Conservation (phyloP, 92 coral and sea anemone species). For the Blastomussa wellsi region DNA sequence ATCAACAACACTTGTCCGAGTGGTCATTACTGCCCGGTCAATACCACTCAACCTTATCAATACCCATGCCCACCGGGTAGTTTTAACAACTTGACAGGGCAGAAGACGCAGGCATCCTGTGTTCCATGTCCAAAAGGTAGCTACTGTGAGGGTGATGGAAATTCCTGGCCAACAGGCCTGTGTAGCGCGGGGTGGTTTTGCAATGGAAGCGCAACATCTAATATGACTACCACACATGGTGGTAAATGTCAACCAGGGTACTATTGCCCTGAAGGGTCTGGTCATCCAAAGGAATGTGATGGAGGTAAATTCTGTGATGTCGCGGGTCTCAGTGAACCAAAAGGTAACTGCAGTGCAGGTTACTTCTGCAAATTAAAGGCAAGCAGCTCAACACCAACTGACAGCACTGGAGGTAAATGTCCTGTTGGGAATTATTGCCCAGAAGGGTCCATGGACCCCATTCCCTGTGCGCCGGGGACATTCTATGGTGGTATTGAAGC, state of each 20-base stretch:
- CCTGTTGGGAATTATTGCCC: slow-evolving; percentile 88
- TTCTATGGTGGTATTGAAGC: slow-evolving; percentile 79
- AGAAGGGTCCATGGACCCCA: slow-evolving; percentile 69
- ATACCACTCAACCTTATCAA: slow-evolving; percentile 67
- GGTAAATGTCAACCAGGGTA: slow-evolving; percentile 89
- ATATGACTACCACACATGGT: slow-evolving; percentile 86
- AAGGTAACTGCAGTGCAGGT: slow-evolving; percentile 90
- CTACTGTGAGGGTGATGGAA: slow-evolving; percentile 92
- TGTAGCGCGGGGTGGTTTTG: slow-evolving; percentile 99
- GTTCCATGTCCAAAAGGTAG: slow-evolving; percentile 77
- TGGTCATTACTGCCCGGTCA: slow-evolving; percentile 88
- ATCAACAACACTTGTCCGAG: slow-evolving; percentile 74
- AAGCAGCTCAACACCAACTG: slow-evolving; percentile 70
- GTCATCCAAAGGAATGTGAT: slow-evolving; percentile 70
- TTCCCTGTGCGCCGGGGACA: slow-evolving; percentile 85
- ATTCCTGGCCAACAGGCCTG: slow-evolving; percentile 85
- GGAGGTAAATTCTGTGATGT: slow-evolving; percentile 90
- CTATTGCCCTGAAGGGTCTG: slow-evolving; percentile 87
- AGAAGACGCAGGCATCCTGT: slow-evolving; percentile 70
- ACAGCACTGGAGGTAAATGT: slow-evolving; percentile 85
- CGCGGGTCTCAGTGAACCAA: slow-evolving; percentile 77
- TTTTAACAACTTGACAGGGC: slow-evolving; percentile 78
- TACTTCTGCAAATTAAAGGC: slow-evolving; percentile 82
- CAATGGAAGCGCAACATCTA: slow-evolving; percentile 82
- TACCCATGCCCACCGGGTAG: slow-evolving; percentile 88